Evolutionary conservation across 2,797 vertebrate genomes (phyloP).

Genomic region (Glossophaga mutica): DNA sequence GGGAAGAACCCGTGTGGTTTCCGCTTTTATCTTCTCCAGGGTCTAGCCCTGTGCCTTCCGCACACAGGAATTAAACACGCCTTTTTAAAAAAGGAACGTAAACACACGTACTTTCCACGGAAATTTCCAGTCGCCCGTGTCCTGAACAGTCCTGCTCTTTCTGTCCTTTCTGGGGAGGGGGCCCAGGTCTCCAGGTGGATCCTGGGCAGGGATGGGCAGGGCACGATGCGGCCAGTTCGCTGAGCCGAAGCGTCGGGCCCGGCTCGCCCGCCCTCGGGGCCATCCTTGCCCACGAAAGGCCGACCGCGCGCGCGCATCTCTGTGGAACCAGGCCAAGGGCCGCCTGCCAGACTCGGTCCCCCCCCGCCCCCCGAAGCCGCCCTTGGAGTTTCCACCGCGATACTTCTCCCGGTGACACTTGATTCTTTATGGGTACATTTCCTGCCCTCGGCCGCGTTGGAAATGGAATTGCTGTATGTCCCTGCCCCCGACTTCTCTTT

Average conservation of each 20-base stretch:
- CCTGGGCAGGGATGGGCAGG: neutral
- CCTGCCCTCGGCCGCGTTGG: neutral
- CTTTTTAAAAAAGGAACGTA: neutral
- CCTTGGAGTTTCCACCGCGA: neutral
- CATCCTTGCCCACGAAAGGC: neutral
- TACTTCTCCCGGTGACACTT: neutral
- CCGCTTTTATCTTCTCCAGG: neutral
- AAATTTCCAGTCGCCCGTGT: neutral
- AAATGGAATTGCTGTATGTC: neutral
- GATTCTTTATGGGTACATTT: neutral
- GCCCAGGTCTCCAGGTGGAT: neutral
- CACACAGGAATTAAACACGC: neutral
- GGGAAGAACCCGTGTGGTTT: neutral
- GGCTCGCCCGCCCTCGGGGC: neutral
- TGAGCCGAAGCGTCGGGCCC: neutral
- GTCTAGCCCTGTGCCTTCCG: neutral
- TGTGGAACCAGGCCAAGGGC: neutral
- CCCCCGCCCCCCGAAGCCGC: neutral
- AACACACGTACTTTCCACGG: neutral
- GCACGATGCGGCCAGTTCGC: too few relatives aligned
- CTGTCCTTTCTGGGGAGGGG: neutral
- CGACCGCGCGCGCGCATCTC: accelerated
- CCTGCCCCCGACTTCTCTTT: slow-evolving; percentile 7
- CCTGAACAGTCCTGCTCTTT: neutral
- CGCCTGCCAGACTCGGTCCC: neutral